Percentiles rank a stretch among this genome's conserved stretches.
phyloP scores from a whole-genome alignment of 2,113 vertebrate genomes.

The Andinoacara biseriatus region DNA sequence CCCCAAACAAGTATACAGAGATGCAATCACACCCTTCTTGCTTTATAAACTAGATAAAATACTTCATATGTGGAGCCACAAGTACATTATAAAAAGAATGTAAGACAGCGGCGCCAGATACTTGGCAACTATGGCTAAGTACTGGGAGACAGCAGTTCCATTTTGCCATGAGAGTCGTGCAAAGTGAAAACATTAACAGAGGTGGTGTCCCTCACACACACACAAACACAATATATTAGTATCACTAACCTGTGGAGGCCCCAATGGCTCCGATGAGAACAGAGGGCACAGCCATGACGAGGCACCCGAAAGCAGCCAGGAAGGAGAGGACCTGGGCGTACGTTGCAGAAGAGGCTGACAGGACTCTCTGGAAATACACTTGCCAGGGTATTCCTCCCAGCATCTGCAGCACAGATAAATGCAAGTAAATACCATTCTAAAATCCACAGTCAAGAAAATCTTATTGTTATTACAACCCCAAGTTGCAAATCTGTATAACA shows the following conservation, averaged over 20 bases:
- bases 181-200: neutral
- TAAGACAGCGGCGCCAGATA: neutral
- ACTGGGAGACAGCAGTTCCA: neutral
- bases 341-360: slow-evolving; percentile 96
- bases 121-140: neutral
- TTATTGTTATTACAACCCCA: neutral
- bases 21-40: neutral
- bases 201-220: neutral
- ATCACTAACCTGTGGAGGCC: slow-evolving; percentile 91
- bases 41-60: neutral
- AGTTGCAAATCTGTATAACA: neutral
- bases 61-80: neutral
- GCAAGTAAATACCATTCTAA: neutral
- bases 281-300: slow-evolving; percentile 95
- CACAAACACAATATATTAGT: neutral
- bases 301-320: slow-evolving; percentile 94
- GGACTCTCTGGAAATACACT: slow-evolving; percentile 97
- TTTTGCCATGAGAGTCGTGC: neutral
- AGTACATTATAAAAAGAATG: neutral
- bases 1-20: slow-evolving; percentile 18
- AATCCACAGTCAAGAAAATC: neutral
- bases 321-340: slow-evolving; percentile 98
- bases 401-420: slow-evolving; percentile 80
- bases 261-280: slow-evolving; percentile 95
- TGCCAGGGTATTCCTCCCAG: slow-evolving; percentile 98